Conservation (phyloP, 2,113 vertebrate species). For the Bubo scandiacus region DNA sequence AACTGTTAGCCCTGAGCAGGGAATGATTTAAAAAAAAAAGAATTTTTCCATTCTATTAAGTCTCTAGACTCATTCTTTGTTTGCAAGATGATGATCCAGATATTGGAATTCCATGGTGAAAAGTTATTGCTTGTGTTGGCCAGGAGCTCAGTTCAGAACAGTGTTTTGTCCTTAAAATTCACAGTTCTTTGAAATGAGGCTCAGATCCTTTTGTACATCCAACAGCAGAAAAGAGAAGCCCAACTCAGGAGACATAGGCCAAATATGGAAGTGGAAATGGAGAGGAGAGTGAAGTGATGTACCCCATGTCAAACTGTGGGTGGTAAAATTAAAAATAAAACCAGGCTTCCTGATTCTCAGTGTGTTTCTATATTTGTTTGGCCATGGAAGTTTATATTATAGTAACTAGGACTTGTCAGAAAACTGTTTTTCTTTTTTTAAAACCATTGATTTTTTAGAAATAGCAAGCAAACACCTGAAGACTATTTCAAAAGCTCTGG, state of each 20-base stretch:
- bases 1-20: background rate
- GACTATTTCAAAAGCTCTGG: background rate
- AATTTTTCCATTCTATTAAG: background rate
- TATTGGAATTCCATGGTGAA: background rate
- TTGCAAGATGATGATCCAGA: background rate
- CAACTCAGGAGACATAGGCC: background rate
- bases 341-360: background rate
- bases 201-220: background rate
- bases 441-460: constrained; percentile 4
- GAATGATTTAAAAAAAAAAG: background rate
- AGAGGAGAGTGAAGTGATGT: background rate
- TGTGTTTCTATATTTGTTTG: background rate
- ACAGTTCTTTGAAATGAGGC: background rate
- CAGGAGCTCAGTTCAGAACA: background rate
- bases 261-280: background rate
- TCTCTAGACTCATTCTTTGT: background rate
- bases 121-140: background rate
- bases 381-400: background rate
- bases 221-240: background rate
- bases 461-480: background rate
- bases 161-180: background rate
- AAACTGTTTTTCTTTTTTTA: background rate
- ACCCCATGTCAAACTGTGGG: background rate
- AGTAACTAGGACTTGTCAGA: background rate
- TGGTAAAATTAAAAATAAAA: background rate